Percentiles rank a stretch among this genome's conserved stretches.
These are phyloP conservation scores for Mirounga angustirostris DNA, from an alignment of 2,113 vertebrate species.

Conservation along the genomic window DNA sequence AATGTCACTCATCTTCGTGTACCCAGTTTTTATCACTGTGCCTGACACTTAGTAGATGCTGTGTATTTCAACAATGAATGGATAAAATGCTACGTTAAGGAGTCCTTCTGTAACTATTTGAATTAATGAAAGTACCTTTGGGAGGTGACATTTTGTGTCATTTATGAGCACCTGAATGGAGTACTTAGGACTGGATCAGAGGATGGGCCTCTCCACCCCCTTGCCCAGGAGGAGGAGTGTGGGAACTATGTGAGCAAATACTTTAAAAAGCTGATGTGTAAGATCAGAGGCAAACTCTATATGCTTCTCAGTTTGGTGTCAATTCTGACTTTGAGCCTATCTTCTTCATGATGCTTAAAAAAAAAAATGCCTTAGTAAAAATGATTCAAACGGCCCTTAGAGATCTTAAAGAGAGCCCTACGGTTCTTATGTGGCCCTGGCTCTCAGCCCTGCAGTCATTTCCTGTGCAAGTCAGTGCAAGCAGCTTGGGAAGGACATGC, in stretches of 20 bases:
- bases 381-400: background rate
- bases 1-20: background rate
- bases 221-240: background rate
- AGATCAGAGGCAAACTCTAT: background rate
- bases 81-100: background rate
- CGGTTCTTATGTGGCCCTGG: background rate
- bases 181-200: background rate
- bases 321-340: background rate
- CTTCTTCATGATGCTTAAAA: background rate
- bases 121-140: background rate
- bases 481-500: background rate
- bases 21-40: background rate
- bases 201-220: background rate
- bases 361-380: background rate
- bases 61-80: background rate
- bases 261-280: background rate
- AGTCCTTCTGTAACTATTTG: background rate
- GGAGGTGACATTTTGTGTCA: background rate
- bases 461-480: background rate
- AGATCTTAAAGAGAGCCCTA: background rate
- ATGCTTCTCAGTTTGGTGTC: background rate
- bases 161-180: background rate
- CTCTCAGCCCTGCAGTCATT: background rate
- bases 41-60: background rate
- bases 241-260: background rate